Conservation (phyloP, 2,888 invertebrate genomes). For the Brachyptera putata region DNA sequence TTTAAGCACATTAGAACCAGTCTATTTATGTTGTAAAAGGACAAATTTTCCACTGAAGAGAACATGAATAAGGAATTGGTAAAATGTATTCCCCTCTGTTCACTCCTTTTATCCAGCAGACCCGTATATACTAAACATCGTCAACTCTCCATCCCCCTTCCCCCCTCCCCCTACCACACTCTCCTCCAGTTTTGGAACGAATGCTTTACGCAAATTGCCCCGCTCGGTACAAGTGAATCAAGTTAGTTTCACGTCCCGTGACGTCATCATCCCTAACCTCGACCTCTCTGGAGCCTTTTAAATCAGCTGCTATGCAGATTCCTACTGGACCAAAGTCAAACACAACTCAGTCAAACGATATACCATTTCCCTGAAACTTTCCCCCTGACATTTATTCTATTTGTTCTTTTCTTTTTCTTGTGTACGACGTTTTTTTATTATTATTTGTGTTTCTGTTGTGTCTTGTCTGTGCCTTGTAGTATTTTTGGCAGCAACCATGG, state of each 20-base stretch:
- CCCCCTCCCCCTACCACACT: neutral
- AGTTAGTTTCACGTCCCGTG: neutral
- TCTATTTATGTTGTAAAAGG: neutral
- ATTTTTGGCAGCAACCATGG: constrained; percentile 23
- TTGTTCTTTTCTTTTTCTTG: neutral
- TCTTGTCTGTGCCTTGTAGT: constrained; percentile 17
- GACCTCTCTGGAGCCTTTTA: neutral
- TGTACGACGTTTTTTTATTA: neutral
- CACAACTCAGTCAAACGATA: neutral
- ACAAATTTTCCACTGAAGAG: constrained; percentile 26
- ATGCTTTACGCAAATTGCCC: constrained; percentile 29
- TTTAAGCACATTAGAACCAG: too few species aligned
- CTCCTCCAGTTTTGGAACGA: constrained; percentile 13
- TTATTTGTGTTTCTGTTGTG: constrained; percentile 9
- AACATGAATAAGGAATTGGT: constrained; percentile 21
- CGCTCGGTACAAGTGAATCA: neutral
- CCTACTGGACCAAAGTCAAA: neutral
- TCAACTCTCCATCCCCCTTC: neutral
- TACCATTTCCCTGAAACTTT: neutral
- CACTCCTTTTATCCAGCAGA: constrained; percentile 13
- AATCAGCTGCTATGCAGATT: constrained; percentile 9
- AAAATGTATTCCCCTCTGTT: neutral
- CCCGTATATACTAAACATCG: neutral
- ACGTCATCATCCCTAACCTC: constrained; percentile 5
- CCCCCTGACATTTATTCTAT: neutral